These are phyloP conservation scores for Helicoverpa assulta DNA, from an alignment of 2,888 invertebrate species.

Conservation along the genomic window DNA sequence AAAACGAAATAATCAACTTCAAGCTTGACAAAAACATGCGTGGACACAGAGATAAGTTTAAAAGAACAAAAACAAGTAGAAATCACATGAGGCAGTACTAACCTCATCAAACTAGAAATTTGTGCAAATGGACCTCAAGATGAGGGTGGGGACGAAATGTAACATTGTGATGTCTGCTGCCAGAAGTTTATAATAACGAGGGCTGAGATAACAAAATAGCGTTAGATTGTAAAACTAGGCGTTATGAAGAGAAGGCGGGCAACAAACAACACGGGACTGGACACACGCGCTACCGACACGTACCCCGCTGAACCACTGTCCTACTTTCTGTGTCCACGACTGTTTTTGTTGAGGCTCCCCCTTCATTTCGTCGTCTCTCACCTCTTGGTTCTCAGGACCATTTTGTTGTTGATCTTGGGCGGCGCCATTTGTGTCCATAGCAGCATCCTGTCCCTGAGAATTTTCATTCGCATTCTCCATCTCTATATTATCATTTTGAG, in stretches of 20 bases:
- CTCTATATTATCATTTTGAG: slow-evolving; percentile 82
- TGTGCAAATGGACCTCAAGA: slow-evolving; percentile 88
- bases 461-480: slow-evolving; percentile 86
- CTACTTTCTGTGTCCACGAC: slow-evolving; percentile 93
- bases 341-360: slow-evolving; percentile 88
- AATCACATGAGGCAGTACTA: slow-evolving; percentile 70
- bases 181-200: slow-evolving; percentile 56
- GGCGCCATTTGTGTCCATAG: slow-evolving; percentile 88
- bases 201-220: slow-evolving; percentile 61
- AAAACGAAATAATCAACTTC: slow-evolving; percentile 61
- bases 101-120: slow-evolving; percentile 75
- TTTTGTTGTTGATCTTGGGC: slow-evolving; percentile 83
- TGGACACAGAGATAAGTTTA: slow-evolving; percentile 87
- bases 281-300: slow-evolving; percentile 89
- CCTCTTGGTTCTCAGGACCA: slow-evolving; percentile 87
- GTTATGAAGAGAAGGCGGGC: slow-evolving; percentile 67
- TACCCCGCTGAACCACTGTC: slow-evolving; percentile 93
- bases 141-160: slow-evolving; percentile 83
- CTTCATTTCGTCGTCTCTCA: slow-evolving; percentile 86
- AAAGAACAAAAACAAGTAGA: slow-evolving; percentile 73
- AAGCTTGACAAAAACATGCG: slow-evolving; percentile 85
- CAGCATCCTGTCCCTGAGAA: slow-evolving; percentile 82
- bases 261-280: slow-evolving; percentile 83
- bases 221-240: slow-evolving; percentile 38
- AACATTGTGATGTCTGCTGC: slow-evolving; percentile 83